Base-by-base conservation (phyloP, 2,888 invertebrate genomes). In the Stenichneumon culpator region DNA sequence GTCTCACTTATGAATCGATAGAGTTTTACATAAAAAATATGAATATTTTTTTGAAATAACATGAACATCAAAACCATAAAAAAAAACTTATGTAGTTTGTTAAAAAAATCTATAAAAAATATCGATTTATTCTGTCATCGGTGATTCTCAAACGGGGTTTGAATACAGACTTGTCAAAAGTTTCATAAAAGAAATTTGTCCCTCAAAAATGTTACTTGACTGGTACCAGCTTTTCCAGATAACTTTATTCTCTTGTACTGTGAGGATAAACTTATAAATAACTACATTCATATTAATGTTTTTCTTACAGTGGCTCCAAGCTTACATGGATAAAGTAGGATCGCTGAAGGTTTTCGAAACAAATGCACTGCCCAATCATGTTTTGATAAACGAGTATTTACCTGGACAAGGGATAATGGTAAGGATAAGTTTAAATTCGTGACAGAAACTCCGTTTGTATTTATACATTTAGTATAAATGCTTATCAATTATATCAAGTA, bases 321-420 rank as follows among this genome's bases (percentile, higher is more conserved):
- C 92, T 19, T 97, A 97, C 91, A 95, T 98, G 28, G 95, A 97
- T 60, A 97, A 95, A 94, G 96, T 99, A 83, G 95, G 96, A 87
- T 93, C 94, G 11, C 94, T 98, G 6, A 95, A 96, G 89, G 91
- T 97, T 52, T 98, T 98, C 95, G 96, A 95, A 67, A 95, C 95
- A 2, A 96, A 96, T 86, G 95, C 95, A 70, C 86, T 86, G 83
- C 97, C 99, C 0, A 99, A 99, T 94, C 99, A 99, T 95, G 97
- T 99, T 0, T 95, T 99, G 50, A 96, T 99, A 0, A 99, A 99
- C 95, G 99, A 99, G 94, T 99, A 99, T 94, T 93, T 96, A 85
- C 95, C 98, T 0, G 98, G 98, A 0, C 99, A 99, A 94, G 99
- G 99, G 16, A 99, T 99, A 85, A 97, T 99, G 97, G 96, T 96